Evolutionary conservation across 1,140 invertebrate genomes (phyloP), one percentile per base, ranked within the genome.

Genomic region (Sminthurides bifidus): DNA sequence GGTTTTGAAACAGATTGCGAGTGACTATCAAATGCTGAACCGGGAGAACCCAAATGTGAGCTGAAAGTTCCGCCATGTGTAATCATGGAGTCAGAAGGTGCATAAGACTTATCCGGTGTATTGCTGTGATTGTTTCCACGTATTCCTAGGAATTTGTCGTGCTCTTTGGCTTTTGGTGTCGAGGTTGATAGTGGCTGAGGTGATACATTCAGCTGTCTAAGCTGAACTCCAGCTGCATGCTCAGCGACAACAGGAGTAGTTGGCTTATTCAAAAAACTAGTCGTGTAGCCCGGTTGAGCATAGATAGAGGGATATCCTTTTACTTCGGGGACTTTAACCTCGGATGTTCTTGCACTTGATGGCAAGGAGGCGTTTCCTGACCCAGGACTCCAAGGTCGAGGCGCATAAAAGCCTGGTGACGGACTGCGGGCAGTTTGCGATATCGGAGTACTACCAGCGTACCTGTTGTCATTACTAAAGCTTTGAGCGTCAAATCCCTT

Each of bases 401-500:
- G 48, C 30, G 30, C 29, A 35, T 56, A 58, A 12, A 59, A 50
- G 35, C 33, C 35, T 15, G 62, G 59, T 17, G 58, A 58, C 6
- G 58, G 55, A 24, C 55, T 59, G 19, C 52, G 37, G n/a, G n/a
- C 48, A 27, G 23, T 46, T 52, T 37, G 40, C 23, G 21, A 38
- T 45, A 43, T 30, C 44, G 40, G 24, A 21, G n/a, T 8, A 33
- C 6, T 12, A 41, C 14, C n/a, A 38, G 17, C 19, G 31, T 50
- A 19, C 59, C 68, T 67, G 27, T 67, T 67, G 29, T 71, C 70
- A 14, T 66, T 71, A 4, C 70, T 69, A 8, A 74, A 52, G 12
- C 55, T 33, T 19, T 73, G 71, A 54, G 71, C 63, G 15, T 70
- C 50, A 35, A 68, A 67, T 54, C 71, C 73, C 0, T 69, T 69